Base-by-base conservation (phyloP, 2,113 vertebrate genomes). In the Bubalus kerabau region DNA sequence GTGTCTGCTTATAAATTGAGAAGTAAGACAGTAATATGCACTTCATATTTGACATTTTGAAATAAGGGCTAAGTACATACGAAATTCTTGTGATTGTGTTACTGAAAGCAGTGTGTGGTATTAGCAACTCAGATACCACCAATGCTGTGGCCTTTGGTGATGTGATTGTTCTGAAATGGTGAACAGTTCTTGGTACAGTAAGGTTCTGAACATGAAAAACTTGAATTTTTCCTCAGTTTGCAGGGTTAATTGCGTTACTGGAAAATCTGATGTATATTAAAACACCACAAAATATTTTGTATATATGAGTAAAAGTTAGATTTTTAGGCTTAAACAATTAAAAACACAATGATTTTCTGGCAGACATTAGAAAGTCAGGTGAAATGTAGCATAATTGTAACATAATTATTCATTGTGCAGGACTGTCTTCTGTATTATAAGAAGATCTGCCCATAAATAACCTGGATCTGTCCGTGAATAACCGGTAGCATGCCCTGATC, bases 221-320 rank as follows among this genome's bases (percentile, higher is more conserved):
- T 50, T 46, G 13, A 80, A 2, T 76, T 9, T 90, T 64, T 76
- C 40, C 4, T 56, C 43, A 13, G 6, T 83, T 95, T 96, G 43
- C 30, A 24, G 32, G 46, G 74, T 23, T 95, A 62, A 93, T 95
- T 83, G 2, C 2, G 10, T 83, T 88, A 81, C 52, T 80, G 59
- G 46, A 67, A 78, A 95, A 71, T 80, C 71, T 40, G 71, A 8
- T 64, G 10, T 93, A 46, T 86, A 46, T 95, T 96, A 46, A 59
- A 94, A 88, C 83, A 84, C 24, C 62, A 93, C 21, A 89, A 46
- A 74, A 43, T 80, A 48, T 81, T 92, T 96, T 81, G 12, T 86
- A 76, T 95, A 87, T 82, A 48, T 86, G 13, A 93, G 16, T 92
- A 92, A 93, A 26, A 97, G 32, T 92, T 96, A 60, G 28, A 83